These are phyloP conservation scores for Colletes latitarsis DNA, from an alignment of 1,140 invertebrate genomes.

Conservation along the genomic window DNA sequence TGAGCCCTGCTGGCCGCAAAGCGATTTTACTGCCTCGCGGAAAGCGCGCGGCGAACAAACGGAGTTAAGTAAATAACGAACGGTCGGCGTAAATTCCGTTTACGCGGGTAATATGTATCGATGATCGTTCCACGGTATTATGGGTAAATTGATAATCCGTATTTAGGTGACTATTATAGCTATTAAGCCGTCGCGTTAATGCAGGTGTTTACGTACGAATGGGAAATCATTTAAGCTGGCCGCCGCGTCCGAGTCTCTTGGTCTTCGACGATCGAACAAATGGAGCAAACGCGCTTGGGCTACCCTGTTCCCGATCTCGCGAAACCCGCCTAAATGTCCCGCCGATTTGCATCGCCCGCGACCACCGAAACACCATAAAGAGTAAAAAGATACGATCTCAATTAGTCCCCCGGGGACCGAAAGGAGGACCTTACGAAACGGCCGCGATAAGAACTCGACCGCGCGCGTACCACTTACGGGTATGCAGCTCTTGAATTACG, in stretches of 20 bases:
- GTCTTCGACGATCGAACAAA: conserved; percentile 16
- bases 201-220: conserved; percentile 21
- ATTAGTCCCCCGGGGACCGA: conserved; percentile 51
- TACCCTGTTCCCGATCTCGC: background rate
- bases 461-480: conserved; percentile 50
- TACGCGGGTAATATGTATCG: conserved; percentile 26
- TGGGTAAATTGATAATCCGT: conserved; percentile 30
- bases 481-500: conserved; percentile 38
- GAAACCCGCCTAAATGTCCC: background rate
- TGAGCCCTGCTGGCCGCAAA: background rate
- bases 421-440: conserved; percentile 36
- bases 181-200: conserved; percentile 30
- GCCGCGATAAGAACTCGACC: conserved; percentile 55
- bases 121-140: conserved; percentile 9
- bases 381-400: conserved; percentile 63
- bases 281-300: background rate
- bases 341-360: conserved; percentile 45
- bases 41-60: background rate
- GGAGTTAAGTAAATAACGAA: conserved; percentile 26
- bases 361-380: conserved; percentile 51
- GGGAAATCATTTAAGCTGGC: conserved; percentile 1
- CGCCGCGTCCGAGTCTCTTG: background rate
- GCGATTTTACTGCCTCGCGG: background rate
- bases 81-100: conserved; percentile 5
- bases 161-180: conserved; percentile 43